A percentile compares a stretch with the other conserved stretches of the same genome.
Conservation (phyloP, 2,797 vertebrate genomes). For the Oreonectes daqikongensis region DNA sequence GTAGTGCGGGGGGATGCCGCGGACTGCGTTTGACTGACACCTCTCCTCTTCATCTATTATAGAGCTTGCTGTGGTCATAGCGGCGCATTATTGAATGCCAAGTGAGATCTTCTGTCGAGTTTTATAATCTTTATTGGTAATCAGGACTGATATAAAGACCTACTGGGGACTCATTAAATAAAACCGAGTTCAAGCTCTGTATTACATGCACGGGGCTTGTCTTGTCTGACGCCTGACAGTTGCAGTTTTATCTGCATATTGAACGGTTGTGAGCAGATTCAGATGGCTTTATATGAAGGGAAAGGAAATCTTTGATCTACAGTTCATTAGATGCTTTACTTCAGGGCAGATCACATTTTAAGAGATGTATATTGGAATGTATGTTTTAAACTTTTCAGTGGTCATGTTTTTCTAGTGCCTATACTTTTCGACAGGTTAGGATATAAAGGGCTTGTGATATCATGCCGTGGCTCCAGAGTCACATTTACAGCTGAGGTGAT, state of each 20-base stretch:
- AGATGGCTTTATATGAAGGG: background rate
- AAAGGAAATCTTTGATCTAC: slow-evolving; percentile 2
- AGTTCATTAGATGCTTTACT: background rate
- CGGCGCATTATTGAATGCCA: slow-evolving; percentile 32
- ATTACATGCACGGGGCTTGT: slow-evolving; percentile 28
- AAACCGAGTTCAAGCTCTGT: slow-evolving; percentile 39
- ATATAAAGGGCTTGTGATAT: background rate
- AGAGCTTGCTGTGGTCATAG: slow-evolving; percentile 38
- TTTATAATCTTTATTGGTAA: slow-evolving; percentile 35
- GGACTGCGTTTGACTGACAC: slow-evolving; percentile 46
- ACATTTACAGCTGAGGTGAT: background rate
- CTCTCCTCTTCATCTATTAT: slow-evolving; percentile 52
- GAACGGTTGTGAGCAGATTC: slow-evolving; percentile 5
- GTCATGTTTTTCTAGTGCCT: too few relatives aligned
- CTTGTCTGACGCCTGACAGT: slow-evolving; percentile 17
- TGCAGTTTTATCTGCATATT: slow-evolving; percentile 32
- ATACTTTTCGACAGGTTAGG: too few relatives aligned
- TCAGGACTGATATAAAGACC: slow-evolving; percentile 28
- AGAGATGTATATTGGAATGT: too few relatives aligned
- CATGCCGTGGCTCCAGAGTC: background rate
- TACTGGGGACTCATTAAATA: slow-evolving; percentile 28
- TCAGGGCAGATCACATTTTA: background rate
- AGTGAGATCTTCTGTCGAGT: slow-evolving; percentile 28
- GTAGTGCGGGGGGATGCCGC: background rate
- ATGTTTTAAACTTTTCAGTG: too few relatives aligned